Conservation (phyloP, 2,797 vertebrate genomes). For the Argya squamiceps region DNA sequence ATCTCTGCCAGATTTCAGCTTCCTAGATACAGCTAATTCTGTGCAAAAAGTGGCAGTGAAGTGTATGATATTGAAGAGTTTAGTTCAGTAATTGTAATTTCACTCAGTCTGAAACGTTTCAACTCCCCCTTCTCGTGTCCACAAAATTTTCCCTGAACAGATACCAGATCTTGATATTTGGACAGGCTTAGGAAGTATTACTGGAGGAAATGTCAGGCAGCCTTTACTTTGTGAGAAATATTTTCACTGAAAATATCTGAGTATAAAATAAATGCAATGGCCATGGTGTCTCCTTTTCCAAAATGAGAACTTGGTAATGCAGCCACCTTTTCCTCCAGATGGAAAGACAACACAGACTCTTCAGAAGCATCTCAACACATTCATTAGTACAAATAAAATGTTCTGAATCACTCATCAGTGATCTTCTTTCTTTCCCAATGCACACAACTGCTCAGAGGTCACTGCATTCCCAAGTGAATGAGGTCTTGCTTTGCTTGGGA, state of each 20-base stretch:
- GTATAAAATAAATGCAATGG: neutral
- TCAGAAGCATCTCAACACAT: neutral
- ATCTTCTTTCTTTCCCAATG: neutral
- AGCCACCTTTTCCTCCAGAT: neutral
- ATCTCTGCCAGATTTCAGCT: neutral
- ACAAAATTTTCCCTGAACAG: neutral
- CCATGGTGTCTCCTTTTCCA: neutral
- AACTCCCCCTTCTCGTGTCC: neutral
- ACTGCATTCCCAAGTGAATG: neutral
- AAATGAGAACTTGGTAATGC: neutral
- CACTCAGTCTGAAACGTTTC: neutral
- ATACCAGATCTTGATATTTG: neutral
- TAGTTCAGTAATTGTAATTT: neutral
- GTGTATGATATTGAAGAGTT: neutral
- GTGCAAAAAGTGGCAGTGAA: neutral
- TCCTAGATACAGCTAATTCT: neutral
- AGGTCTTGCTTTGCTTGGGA: neutral
- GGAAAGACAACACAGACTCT: neutral
- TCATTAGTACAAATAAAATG: neutral
- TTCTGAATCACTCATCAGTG: neutral
- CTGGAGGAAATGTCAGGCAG: neutral
- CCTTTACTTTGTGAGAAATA: neutral
- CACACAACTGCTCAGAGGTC: neutral
- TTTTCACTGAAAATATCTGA: neutral
- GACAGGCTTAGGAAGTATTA: neutral